Conservation (phyloP, 2,797 vertebrate genomes). For the Melopsittacus undulatus region DNA sequence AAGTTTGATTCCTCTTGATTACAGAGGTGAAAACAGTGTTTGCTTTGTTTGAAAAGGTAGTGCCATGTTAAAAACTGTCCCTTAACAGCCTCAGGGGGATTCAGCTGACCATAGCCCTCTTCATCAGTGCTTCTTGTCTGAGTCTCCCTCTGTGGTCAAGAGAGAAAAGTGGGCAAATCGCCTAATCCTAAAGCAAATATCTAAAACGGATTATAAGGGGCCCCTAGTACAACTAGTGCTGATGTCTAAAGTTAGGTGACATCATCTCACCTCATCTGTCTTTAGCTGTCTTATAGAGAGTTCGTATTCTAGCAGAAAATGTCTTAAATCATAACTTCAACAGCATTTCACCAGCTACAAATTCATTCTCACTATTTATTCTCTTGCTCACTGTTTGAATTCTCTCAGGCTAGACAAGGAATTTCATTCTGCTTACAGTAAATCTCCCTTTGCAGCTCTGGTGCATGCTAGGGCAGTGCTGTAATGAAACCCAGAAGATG, state of each 20-base stretch:
- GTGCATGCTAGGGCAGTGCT: not conserved
- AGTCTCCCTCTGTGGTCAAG: not conserved
- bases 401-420: not conserved
- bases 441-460: not conserved
- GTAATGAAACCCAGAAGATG: not conserved
- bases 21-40: not conserved
- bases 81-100: not conserved
- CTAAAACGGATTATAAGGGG: not conserved
- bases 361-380: not conserved
- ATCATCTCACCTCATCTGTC: not conserved
- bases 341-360: not conserved
- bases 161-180: not conserved
- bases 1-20: not conserved
- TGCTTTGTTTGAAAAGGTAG: not conserved
- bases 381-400: not conserved
- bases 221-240: not conserved
- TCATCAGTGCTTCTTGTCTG: not conserved
- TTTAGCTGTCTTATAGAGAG: not conserved
- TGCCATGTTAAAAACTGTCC: not conserved
- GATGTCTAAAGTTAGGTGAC: not conserved
- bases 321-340: not conserved
- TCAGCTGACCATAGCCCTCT: not conserved
- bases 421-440: not conserved
- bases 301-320: not conserved
- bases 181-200: not conserved